phyloP scores from a whole-genome alignment of 2,113 vertebrate species.

The Zootoca vivipara region DNA sequence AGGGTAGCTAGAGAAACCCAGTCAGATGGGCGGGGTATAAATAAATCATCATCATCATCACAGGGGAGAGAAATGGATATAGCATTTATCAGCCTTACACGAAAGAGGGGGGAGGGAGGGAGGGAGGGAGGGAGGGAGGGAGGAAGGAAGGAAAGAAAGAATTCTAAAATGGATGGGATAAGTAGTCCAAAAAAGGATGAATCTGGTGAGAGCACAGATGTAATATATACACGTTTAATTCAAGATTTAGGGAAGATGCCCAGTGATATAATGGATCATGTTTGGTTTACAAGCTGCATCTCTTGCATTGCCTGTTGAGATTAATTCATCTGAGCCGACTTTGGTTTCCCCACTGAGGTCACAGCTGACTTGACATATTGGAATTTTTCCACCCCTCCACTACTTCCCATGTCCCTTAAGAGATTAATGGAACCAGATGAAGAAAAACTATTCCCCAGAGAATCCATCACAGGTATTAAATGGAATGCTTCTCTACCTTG shows the following conservation, averaged over 20 bases:
- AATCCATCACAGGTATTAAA: conserved; percentile 38
- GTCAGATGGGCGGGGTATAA: no score
- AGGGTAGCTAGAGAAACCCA: not conserved
- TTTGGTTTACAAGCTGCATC: not conserved
- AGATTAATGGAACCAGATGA: conserved; percentile 33
- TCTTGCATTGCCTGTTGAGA: not conserved
- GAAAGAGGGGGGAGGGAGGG: not conserved
- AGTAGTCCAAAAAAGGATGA: not conserved
- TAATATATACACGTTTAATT: not conserved
- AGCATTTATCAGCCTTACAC: not conserved
- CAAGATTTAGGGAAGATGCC: not conserved
- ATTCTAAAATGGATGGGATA: not conserved
- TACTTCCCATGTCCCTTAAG: not conserved
- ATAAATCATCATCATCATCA: no score
- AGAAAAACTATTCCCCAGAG: conserved; percentile 28
- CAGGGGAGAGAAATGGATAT: not conserved
- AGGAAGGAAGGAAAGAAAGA: no score
- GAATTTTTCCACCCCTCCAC: not conserved
- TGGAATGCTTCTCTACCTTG: not conserved
- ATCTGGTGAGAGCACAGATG: not conserved
- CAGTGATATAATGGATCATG: not conserved
- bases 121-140: not conserved
- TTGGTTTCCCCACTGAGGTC: not conserved
- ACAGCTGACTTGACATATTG: not conserved
- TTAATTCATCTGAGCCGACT: not conserved